phyloP scores from a whole-genome alignment of 2,797 vertebrate species.

The Mus spretus region DNA sequence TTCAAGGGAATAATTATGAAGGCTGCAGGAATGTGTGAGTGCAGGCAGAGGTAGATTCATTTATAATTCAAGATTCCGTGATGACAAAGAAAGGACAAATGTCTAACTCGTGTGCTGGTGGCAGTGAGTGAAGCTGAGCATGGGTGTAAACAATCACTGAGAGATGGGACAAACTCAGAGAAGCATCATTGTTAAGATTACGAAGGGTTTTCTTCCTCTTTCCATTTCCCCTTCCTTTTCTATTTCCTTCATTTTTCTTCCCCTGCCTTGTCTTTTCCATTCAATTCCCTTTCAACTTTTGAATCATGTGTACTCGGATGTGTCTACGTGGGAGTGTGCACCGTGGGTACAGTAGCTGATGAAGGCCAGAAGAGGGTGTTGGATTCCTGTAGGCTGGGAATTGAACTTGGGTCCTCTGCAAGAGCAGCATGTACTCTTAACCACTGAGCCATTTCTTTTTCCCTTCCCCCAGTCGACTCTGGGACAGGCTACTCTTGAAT shows the following conservation, averaged over 20 bases:
- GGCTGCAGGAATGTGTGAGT: accelerated
- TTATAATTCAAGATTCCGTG: not conserved
- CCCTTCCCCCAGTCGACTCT: not conserved
- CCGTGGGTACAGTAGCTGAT: not conserved
- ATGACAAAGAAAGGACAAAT: not conserved
- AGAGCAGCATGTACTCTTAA: not conserved
- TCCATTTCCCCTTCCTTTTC: not conserved
- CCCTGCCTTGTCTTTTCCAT: not conserved
- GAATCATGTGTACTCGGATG: not conserved
- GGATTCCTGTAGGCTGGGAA: not conserved
- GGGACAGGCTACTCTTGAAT: not conserved
- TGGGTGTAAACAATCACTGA: not conserved
- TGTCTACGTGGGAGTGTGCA: not conserved
- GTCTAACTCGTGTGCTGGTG: accelerated
- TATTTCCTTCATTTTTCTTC: not conserved
- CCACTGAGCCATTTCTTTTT: not conserved
- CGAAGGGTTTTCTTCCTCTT: not conserved
- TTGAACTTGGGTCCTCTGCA: not conserved
- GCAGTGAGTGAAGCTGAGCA: not conserved
- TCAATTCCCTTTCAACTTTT: not conserved
- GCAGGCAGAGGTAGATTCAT: not conserved
- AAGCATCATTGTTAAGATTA: not conserved
- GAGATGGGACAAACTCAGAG: not conserved
- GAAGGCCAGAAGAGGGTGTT: not conserved
- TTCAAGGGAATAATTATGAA: not conserved